Percentiles rank a stretch among this genome's conserved stretches.
Evolutionary conservation across 2,113 vertebrate species (phyloP).

Genomic region (Urocitellus parryii): DNA sequence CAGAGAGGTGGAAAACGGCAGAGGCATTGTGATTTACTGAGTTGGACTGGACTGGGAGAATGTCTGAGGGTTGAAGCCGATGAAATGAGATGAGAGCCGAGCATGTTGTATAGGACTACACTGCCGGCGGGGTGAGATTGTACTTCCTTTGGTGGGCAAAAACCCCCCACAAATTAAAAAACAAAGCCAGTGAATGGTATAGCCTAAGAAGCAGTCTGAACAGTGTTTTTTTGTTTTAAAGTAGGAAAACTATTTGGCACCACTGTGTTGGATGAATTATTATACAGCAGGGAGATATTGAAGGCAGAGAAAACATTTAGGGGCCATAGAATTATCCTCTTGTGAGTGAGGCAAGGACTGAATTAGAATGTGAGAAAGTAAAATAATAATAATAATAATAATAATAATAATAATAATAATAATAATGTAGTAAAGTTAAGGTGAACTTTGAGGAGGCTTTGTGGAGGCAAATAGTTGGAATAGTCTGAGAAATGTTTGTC

Average conservation of each 20-base stretch:
- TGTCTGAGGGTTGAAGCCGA: background rate
- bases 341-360: background rate
- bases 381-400: background rate
- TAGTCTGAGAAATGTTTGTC: background rate
- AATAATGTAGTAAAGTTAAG: background rate
- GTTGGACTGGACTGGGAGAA: too few species aligned
- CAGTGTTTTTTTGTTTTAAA: background rate
- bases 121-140: background rate
- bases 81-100: background rate
- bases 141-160: background rate
- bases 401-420: too few species aligned
- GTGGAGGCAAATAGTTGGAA: background rate
- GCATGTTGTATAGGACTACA: background rate
- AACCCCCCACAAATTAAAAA: background rate
- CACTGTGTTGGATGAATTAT: background rate
- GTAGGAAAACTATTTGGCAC: background rate
- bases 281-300: background rate
- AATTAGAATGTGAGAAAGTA: background rate
- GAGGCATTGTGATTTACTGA: background rate
- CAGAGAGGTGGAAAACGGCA: background rate
- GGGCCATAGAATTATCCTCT: background rate
- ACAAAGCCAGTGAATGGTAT: background rate
- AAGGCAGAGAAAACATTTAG: background rate
- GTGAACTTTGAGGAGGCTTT: background rate
- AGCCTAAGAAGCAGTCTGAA: background rate